A percentile compares a stretch with the other conserved stretches of the same genome.
phyloP scores from a whole-genome alignment of 64 coral and sea anemone species.

The Hydrozoanthus tunicans region DNA sequence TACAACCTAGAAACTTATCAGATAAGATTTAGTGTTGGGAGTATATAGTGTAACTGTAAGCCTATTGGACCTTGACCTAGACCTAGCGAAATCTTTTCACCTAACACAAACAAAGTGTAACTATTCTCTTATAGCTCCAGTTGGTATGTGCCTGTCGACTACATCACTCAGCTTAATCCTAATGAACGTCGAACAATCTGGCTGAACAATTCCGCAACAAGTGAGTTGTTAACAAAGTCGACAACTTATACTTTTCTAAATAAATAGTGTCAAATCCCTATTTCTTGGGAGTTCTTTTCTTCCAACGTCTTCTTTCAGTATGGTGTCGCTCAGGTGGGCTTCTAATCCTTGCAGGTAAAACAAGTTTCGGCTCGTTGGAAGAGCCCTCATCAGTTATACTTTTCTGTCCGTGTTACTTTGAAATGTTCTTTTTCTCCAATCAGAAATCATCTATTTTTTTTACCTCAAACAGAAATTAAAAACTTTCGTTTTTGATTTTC shows the following conservation, averaged over 20 bases:
- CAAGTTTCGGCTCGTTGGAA: too few relatives aligned
- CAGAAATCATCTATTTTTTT: too few relatives aligned
- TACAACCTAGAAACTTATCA: too few relatives aligned
- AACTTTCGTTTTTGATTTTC: too few relatives aligned
- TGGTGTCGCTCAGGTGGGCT: too few relatives aligned
- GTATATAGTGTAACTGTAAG: neutral
- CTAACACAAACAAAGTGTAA: too few relatives aligned
- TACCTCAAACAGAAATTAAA: too few relatives aligned
- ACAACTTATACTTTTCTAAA: neutral
- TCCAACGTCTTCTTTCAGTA: too few relatives aligned
- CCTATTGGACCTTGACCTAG: too few relatives aligned
- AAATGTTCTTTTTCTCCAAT: too few relatives aligned
- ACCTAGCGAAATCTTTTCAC: neutral
- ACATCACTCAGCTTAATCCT: neutral
- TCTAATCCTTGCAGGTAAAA: too few relatives aligned
- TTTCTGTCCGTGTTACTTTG: too few relatives aligned
- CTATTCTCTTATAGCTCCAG: neutral
- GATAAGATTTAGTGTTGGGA: neutral
- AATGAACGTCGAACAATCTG: constrained; percentile 23
- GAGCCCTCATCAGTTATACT: neutral
- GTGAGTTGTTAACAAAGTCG: neutral
- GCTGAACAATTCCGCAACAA: constrained; percentile 40
- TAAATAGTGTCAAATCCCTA: neutral
- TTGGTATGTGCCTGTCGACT: constrained; percentile 23
- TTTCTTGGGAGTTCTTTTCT: neutral